A percentile compares a stretch with the other conserved stretches of the same genome.
Conservation (phyloP, 2,797 vertebrate genomes). For the Acestrorhynchus altus region DNA sequence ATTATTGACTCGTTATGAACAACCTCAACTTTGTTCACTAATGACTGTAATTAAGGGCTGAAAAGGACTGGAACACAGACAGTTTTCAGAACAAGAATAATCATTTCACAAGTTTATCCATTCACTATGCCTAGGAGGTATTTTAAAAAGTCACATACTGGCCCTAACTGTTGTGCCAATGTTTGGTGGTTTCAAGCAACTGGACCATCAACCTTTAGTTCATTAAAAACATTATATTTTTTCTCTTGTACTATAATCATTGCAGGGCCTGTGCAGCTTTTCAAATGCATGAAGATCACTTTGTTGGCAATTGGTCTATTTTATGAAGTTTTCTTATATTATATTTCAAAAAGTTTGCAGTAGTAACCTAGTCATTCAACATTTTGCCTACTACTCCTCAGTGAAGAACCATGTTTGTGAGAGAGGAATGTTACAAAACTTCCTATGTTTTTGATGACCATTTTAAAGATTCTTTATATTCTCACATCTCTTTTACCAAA, state of each 20-base stretch:
- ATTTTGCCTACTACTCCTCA: no score
- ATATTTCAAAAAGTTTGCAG: no score
- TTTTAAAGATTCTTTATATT: no score
- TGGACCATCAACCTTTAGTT: conserved; percentile 23
- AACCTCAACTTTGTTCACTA: conserved; percentile 48
- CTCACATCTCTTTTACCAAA: no score
- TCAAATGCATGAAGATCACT: not conserved
- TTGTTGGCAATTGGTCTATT: not conserved
- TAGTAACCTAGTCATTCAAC: no score
- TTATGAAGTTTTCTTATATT: not conserved
- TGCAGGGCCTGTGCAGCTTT: not conserved
- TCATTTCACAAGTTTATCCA: conserved; percentile 52
- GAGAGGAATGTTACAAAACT: no score
- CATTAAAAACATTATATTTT: not conserved
- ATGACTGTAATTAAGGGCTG: conserved; percentile 54
- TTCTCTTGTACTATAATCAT: conserved; percentile 1
- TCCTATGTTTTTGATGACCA: no score
- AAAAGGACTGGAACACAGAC: conserved; percentile 37
- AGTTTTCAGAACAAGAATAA: conserved; percentile 46
- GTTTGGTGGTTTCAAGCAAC: conserved; percentile 23
- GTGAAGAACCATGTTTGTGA: no score
- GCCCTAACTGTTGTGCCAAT: conserved; percentile 28
- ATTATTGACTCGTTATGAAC: conserved; percentile 46
- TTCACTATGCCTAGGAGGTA: conserved; percentile 36
- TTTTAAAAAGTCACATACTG: conserved; percentile 13